Evolutionary conservation across 2,888 invertebrate genomes (phyloP).

Genomic region (Sepioteuthis lessoniana): DNA sequence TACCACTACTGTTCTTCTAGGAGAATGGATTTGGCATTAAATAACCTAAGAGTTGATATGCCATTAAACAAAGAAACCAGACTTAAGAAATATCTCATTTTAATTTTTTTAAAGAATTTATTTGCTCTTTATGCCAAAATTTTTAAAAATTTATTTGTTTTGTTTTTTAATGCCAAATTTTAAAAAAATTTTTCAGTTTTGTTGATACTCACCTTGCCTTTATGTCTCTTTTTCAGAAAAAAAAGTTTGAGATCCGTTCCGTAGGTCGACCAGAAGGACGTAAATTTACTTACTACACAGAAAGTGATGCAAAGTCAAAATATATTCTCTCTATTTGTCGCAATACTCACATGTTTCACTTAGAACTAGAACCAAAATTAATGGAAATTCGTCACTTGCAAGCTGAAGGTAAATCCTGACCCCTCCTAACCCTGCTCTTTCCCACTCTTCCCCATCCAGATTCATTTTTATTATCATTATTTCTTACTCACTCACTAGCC

Average conservation of each 20-base stretch:
- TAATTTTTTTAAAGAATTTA: too few species aligned
- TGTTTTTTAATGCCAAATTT: too few species aligned
- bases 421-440: not conserved
- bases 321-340: slow-evolving; percentile 89
- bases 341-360: slow-evolving; percentile 94
- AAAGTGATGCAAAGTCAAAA: slow-evolving; percentile 94
- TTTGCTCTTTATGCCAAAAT: too few species aligned
- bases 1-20: too few species aligned
- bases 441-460: not conserved
- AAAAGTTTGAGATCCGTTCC: slow-evolving; percentile 96
- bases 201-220: slow-evolving; percentile 35
- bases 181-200: not conserved
- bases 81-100: too few species aligned
- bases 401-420: slow-evolving; percentile 81
- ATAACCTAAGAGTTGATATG: too few species aligned
- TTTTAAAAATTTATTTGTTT: too few species aligned
- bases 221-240: slow-evolving; percentile 79
- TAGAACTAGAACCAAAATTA: slow-evolving; percentile 88
- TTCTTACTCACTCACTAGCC: not conserved
- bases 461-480: too few species aligned
- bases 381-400: slow-evolving; percentile 88
- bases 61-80: too few species aligned
- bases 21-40: too few species aligned
- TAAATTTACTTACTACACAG: slow-evolving; percentile 88
- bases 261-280: slow-evolving; percentile 81